These are phyloP conservation scores for Parambassis ranga DNA, from an alignment of 2,797 vertebrate species.

Conservation along the genomic window DNA sequence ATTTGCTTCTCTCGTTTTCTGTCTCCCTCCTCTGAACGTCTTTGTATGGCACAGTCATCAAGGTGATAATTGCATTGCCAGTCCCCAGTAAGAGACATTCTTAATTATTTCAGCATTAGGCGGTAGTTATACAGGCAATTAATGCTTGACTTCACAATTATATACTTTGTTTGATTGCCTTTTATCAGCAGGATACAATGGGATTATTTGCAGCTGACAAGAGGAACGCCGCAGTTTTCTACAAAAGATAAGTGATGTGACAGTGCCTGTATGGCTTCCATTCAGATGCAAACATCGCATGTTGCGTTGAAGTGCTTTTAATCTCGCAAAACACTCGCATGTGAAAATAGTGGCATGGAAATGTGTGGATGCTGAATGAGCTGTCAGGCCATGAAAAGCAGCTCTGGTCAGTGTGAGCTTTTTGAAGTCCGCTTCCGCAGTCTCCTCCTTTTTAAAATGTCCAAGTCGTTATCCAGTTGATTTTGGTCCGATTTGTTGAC, in stretches of 20 bases:
- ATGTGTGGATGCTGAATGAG: constrained; percentile 38
- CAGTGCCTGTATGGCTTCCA: constrained; percentile 47
- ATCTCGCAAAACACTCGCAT: constrained; percentile 37
- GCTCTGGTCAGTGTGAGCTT: constrained; percentile 39
- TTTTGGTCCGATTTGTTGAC: constrained; percentile 49
- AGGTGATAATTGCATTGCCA: constrained; percentile 78
- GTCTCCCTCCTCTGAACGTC: constrained; percentile 63
- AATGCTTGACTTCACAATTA: constrained; percentile 80
- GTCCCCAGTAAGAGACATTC: constrained; percentile 75
- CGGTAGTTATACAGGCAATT: constrained; percentile 77
- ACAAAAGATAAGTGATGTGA: constrained; percentile 72
- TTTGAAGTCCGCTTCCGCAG: constrained; percentile 7
- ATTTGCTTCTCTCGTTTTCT: constrained; percentile 60
- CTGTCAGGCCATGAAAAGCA: constrained; percentile 48
- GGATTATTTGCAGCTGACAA: constrained; percentile 68
- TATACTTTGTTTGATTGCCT: constrained; percentile 80
- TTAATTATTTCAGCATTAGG: constrained; percentile 79
- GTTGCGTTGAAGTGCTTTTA: constrained; percentile 64
- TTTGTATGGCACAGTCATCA: constrained; percentile 73
- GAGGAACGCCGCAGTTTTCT: constrained; percentile 55
- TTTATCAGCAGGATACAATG: constrained; percentile 73
- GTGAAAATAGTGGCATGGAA: constrained; percentile 43
- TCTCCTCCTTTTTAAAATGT: constrained; percentile 20
- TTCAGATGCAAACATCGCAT: constrained; percentile 67
- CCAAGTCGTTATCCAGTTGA: constrained; percentile 24